Evolutionary conservation across 2,113 vertebrate species (phyloP).

Genomic region (Mobula hypostoma): DNA sequence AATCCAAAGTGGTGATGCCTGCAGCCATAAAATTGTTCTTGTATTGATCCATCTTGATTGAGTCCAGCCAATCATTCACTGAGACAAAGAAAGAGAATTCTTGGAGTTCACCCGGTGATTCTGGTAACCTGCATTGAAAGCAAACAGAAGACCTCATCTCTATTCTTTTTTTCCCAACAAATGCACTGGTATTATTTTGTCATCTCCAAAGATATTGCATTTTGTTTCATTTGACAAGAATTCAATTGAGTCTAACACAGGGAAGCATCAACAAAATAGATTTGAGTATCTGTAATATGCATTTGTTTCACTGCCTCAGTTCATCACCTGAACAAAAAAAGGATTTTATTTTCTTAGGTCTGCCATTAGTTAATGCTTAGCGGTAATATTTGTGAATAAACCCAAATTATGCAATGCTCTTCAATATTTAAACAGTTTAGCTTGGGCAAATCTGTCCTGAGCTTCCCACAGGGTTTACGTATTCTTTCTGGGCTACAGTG

Average conservation of each 20-base stretch:
- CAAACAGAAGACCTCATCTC: neutral
- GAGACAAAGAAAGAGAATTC: constrained; percentile 91
- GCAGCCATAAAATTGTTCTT: constrained; percentile 89
- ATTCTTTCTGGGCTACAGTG: neutral
- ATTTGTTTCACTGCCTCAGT: neutral
- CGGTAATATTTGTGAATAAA: neutral
- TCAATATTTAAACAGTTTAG: neutral
- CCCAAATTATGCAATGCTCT: neutral
- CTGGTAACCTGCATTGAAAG: constrained; percentile 66
- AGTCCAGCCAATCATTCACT: constrained; percentile 89
- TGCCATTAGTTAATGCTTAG: neutral
- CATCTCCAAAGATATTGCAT: neutral
- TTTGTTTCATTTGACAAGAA: neutral
- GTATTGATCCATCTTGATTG: constrained; percentile 97
- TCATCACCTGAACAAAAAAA: constrained; percentile 1
- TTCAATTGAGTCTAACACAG: neutral
- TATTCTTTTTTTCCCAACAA: neutral
- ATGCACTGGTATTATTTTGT: neutral
- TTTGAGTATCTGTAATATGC: neutral
- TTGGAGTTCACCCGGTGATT: constrained; percentile 79
- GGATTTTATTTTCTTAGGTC: neutral
- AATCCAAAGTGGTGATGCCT: constrained; percentile 84
- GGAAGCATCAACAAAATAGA: neutral
- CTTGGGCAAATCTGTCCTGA: neutral
- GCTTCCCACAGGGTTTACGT: neutral